Evolutionary conservation across 2,888 invertebrate genomes (phyloP), one percentile per base, ranked within the genome.

Genomic region (Sisyra nigra): DNA sequence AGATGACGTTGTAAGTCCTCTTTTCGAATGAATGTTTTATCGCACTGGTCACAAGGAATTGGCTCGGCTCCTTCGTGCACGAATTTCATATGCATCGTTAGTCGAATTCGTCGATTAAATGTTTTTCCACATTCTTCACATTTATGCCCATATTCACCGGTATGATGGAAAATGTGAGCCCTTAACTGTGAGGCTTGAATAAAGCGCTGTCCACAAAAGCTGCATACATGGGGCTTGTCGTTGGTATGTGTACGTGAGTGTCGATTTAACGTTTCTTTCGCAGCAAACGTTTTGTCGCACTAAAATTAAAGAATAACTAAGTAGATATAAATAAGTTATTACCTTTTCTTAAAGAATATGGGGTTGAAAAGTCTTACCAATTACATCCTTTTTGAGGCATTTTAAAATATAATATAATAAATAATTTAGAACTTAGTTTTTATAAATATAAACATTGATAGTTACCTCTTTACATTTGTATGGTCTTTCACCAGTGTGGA

Each of bases 131-230:
- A 74, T 45, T 61, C 50, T 15, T 69, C 67, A 55, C 88, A 88
- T 14, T 71, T 63, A 54, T 72, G 78, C 9, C 75, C 77, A 51
- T 69, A 70, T 53, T 79, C 76, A 24, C 76, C 77, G 9, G 75
- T 76, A 49, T 88, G 80, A 55, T 80, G 80, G 54, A 80, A 80
- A 48, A 82, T 64, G 56, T 89, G 89, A 5, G 80, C 79, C 49
- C 79, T 72, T 30, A 89, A 63, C 56, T 88, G 88, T 6, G 79
- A 73, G 8, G 80, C 77, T 61, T 85, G 89, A 45, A 89, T 89
- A 60, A 86, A 89, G n/a, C 82, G 74, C 57, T 77, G 78, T 8
- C 71, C 72, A 56, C 89, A 89, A 52, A 72, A 67, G 35, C 67
- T 58, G 56, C 84, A 85, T 46, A 65, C 61, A 49, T 71, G 72